Evolutionary conservation across 37 sponge, comb jelly and placozoan species (phyloP).

Genomic region (Amphimedon queenslandica): DNA sequence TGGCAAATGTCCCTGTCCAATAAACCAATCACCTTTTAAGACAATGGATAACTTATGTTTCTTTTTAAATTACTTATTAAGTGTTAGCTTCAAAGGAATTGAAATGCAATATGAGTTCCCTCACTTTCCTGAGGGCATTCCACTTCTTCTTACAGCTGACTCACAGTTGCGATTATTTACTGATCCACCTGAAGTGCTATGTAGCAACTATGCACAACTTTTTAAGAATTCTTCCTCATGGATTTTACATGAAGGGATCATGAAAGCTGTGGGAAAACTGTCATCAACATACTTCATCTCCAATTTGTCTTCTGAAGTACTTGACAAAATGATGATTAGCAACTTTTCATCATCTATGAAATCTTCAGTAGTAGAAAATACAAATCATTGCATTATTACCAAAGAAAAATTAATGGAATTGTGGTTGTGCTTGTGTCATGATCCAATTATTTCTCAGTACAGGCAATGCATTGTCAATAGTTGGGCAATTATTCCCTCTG

Average conservation of each 20-base stretch:
- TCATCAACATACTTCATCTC: constrained; percentile 12
- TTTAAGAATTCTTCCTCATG: background rate
- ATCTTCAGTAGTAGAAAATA: too few species aligned
- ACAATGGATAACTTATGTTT: constrained; percentile 5
- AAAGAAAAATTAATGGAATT: background rate
- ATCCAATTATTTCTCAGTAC: background rate
- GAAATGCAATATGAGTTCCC: constrained; percentile 2
- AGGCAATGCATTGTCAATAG: background rate
- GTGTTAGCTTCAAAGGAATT: background rate
- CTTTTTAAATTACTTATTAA: background rate
- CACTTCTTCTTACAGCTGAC: too few species aligned
- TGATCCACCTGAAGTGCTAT: constrained; percentile 9
- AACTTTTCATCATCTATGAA: too few species aligned
- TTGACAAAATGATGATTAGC: background rate
- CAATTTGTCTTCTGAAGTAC: constrained; percentile 8
- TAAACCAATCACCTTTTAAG: background rate
- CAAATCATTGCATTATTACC: too few species aligned
- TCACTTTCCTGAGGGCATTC: constrained; percentile 22
- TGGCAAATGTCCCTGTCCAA: background rate
- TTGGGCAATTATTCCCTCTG: constrained; percentile 31
- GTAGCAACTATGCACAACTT: constrained; percentile 3
- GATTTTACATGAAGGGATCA: constrained; percentile 23
- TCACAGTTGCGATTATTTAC: constrained; percentile 23
- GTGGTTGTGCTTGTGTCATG: constrained; percentile 19
- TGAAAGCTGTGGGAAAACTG: background rate